Conservation (phyloP, 2,797 vertebrate genomes). For the Acrocephalus scirpaceus region DNA sequence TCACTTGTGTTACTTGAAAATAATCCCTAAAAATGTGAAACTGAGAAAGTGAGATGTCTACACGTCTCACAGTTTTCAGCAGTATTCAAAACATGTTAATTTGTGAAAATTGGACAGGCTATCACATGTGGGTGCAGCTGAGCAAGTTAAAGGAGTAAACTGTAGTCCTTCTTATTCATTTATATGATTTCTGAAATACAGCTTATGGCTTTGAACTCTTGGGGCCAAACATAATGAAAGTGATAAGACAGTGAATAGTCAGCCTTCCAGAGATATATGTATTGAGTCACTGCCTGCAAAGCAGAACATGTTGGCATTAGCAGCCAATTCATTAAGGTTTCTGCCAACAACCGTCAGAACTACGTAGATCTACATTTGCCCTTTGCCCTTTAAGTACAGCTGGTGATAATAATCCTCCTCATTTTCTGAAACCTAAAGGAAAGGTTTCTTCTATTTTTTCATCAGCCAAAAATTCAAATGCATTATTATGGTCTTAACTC, state of each 20-base stretch:
- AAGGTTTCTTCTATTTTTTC: neutral
- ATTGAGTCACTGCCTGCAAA: neutral
- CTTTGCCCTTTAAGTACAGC: neutral
- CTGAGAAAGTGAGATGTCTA: neutral
- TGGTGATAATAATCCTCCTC: neutral
- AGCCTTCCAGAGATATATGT: neutral
- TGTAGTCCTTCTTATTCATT: neutral
- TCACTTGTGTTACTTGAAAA: neutral
- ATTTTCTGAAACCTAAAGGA: neutral
- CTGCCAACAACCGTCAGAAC: neutral
- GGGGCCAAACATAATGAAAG: neutral
- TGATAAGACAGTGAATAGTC: neutral
- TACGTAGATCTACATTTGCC: neutral
- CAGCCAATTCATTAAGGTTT: neutral
- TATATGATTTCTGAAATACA: neutral
- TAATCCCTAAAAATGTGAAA: neutral
- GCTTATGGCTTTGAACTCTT: neutral
- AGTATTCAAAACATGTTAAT: neutral
- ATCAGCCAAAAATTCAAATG: neutral
- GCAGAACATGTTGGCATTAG: neutral
- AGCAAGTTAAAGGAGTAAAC: neutral
- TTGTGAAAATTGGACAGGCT: neutral
- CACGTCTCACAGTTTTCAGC: neutral
- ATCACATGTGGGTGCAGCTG: neutral
- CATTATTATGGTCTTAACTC: neutral